Evolutionary conservation across 1,140 invertebrate species (phyloP), one percentile per base, ranked within the genome.

Genomic region (Probaryconus sp.): DNA sequence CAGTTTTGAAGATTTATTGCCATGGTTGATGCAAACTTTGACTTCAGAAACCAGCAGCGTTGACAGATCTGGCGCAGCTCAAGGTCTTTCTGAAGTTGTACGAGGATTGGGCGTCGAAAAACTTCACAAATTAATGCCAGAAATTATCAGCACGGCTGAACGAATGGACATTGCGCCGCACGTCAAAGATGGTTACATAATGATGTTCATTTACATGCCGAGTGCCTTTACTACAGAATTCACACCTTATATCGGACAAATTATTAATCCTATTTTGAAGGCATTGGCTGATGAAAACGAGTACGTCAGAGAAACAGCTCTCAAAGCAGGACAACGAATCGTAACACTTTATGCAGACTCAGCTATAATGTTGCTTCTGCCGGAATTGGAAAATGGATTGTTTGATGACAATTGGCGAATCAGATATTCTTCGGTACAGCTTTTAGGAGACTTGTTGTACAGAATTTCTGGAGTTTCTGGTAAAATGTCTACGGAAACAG

Each of bases 161-260:
- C 89, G 95, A 58, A 92, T 93, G 0, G 97, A 99, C 85, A 97
- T 99, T 74, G 96, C 97, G 7, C 96, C 98, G 1, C 96, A 99
- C 86, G 97, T 99, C 0, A 96, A 98, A 79, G 98, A 99, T 89
- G 98, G 98, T 17, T 99, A 99, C 87, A 98, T 99, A 38, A 98
- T 99, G 96, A 97, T 99, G 95, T 99, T 99, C 85, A 99, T 99
- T 83, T 99, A 99, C 86, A 95, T 99, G 92, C 98, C 98, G 0
- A 93, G 94, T 63, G 97, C 97, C 0, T 99, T 99, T 88, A 96
- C 94, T 1, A 92, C 94, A 40, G 96, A 97, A 79, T 99, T 99
- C 84, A 95, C 95, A 3, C 94, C 94, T 0, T 99, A 99, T 85
- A 98, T 99, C 79, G 96, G 97, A 0, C 94, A 97, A 82, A 98